Percentiles rank a stretch among this genome's conserved stretches.
These are phyloP conservation scores for Ailurus styani DNA, from an alignment of 2,113 vertebrate genomes.

Conservation along the genomic window DNA sequence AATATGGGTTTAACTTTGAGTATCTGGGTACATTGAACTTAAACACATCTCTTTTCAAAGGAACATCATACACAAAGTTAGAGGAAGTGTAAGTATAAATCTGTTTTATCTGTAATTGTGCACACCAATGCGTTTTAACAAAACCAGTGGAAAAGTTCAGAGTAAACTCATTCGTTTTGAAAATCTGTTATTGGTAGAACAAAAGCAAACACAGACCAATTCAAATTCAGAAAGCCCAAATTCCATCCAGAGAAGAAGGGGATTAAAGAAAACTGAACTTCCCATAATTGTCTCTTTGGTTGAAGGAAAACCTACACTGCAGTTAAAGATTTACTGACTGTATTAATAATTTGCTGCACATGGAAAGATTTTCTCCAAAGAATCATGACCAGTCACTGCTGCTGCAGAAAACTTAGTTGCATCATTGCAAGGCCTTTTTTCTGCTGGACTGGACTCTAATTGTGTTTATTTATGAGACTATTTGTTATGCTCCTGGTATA, in stretches of 20 bases:
- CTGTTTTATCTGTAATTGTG: background rate
- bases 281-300: background rate
- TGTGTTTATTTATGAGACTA: slow-evolving; percentile 46
- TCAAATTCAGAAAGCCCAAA: background rate
- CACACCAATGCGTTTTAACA: background rate
- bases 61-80: background rate
- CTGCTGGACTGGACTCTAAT: background rate
- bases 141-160: background rate
- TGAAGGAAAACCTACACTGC: background rate
- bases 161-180: background rate
- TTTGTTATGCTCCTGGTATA: background rate
- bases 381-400: background rate
- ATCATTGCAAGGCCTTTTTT: background rate
- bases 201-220: background rate
- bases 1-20: background rate
- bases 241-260: background rate
- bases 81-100: background rate
- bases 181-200: background rate
- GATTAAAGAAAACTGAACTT: background rate
- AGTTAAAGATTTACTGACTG: background rate
- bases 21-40: background rate
- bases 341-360: background rate
- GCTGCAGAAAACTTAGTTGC: background rate
- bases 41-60: background rate
- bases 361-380: background rate